phyloP scores from a whole-genome alignment of 2,797 vertebrate genomes.

The Labroides dimidiatus region DNA sequence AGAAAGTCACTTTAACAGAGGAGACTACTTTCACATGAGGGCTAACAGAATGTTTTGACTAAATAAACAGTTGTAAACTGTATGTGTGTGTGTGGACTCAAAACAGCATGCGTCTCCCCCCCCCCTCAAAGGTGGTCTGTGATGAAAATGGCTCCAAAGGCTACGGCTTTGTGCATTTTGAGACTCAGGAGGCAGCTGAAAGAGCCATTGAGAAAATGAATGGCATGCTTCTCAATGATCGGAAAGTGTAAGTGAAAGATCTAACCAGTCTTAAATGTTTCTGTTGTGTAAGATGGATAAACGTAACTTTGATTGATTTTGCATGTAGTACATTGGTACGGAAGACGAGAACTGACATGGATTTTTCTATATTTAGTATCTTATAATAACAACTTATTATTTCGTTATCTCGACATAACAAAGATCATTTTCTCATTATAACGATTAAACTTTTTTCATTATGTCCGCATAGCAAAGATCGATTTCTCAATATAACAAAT shows the following conservation, averaged over 20 bases:
- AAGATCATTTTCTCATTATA: too few species aligned
- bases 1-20: background rate
- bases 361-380: too few species aligned
- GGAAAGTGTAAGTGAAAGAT: constrained; percentile 94
- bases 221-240: constrained; percentile 98
- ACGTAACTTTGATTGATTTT: background rate
- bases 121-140: constrained; percentile 92
- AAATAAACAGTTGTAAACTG: constrained; percentile 12
- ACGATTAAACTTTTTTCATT: too few species aligned
- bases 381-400: too few species aligned
- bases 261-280: constrained; percentile 16
- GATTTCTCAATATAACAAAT: too few species aligned
- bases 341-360: too few species aligned
- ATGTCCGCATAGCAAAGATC: too few species aligned
- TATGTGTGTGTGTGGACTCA: constrained; percentile 38
- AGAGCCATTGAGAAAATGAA: constrained; percentile 99
- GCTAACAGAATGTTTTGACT: background rate
- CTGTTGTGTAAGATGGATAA: constrained; percentile 15
- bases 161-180: constrained; percentile 99
- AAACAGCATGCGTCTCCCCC: constrained; percentile 56
- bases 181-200: constrained; percentile 98
- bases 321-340: background rate
- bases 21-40: background rate
- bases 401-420: too few species aligned
- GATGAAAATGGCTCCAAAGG: constrained; percentile 99